phyloP scores from a whole-genome alignment of 2,888 invertebrate genomes.

The Leucania comma region DNA sequence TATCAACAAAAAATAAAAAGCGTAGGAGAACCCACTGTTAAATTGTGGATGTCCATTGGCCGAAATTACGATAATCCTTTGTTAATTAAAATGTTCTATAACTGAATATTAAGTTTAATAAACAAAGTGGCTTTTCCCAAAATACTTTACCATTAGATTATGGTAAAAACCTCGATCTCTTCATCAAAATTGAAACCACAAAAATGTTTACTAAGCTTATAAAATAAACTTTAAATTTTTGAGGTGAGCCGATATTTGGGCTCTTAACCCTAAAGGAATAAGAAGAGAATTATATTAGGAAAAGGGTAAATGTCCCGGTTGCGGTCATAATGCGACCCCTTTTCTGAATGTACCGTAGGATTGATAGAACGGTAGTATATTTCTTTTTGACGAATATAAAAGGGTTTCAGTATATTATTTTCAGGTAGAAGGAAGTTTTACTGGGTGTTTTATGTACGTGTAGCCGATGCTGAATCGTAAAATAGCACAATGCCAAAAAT shows the following conservation, averaged over 20 bases:
- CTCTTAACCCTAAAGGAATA: constrained; percentile 23
- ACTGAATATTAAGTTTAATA: not conserved
- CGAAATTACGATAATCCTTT: too few species aligned
- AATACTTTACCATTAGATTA: not conserved
- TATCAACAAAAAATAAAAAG: too few species aligned
- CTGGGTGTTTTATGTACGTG: constrained; percentile 21
- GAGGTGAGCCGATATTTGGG: constrained; percentile 15
- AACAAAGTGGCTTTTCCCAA: not conserved
- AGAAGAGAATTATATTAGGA: constrained; percentile 29
- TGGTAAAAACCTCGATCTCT: constrained; percentile 7
- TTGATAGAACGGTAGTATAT: constrained; percentile 39
- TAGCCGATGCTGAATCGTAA: too few species aligned
- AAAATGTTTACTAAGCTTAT: constrained; percentile 31
- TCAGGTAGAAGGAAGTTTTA: not conserved
- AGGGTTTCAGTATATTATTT: constrained; percentile 27
- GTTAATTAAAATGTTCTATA: too few species aligned
- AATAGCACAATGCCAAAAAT: too few species aligned
- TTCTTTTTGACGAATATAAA: constrained; percentile 39
- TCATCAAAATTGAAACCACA: constrained; percentile 37
- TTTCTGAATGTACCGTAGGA: constrained; percentile 24
- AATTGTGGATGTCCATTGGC: too few species aligned
- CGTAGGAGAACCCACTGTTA: too few species aligned
- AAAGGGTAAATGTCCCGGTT: constrained; percentile 44
- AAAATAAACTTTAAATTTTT: constrained; percentile 25
- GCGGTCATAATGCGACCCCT: constrained; percentile 46